Percentiles rank a stretch among this genome's conserved stretches.
phyloP scores from a whole-genome alignment of 1,140 invertebrate species.

The Drosophila murphyi region DNA sequence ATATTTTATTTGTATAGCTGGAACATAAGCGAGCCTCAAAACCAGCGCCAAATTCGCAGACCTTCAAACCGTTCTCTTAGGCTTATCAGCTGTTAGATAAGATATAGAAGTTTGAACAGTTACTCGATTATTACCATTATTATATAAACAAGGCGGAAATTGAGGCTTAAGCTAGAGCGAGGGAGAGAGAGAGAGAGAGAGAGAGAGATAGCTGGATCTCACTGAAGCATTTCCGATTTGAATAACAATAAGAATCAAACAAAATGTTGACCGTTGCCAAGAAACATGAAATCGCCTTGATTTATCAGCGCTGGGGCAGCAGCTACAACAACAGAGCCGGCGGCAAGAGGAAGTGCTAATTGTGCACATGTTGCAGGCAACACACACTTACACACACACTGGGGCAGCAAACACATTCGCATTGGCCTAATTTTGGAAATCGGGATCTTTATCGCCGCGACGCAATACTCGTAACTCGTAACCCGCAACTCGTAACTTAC shows the following conservation, averaged over 20 bases:
- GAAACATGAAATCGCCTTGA: constrained; percentile 26
- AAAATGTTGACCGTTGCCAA: constrained; percentile 26
- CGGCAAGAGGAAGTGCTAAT: constrained; percentile 66
- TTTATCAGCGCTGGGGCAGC: constrained; percentile 27
- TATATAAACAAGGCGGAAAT: constrained; percentile 41
- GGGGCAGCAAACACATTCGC: constrained; percentile 8
- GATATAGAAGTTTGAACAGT: constrained; percentile 36
- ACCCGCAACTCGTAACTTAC: constrained; percentile 21
- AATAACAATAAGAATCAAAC: constrained; percentile 1
- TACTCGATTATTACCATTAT: neutral
- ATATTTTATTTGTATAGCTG: constrained; percentile 30
- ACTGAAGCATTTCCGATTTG: constrained; percentile 21
- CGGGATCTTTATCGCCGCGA: constrained; percentile 74
- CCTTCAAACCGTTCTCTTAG: constrained; percentile 7
- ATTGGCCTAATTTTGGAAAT: constrained; percentile 64
- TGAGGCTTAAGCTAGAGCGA: neutral
- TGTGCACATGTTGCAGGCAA: constrained; percentile 63
- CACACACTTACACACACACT: constrained; percentile 14
- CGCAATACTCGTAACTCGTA: constrained; percentile 67
- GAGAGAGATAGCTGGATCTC: neutral
- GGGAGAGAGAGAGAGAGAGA: neutral
- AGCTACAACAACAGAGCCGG: neutral
- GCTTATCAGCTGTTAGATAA: constrained; percentile 53
- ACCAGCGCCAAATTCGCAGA: constrained; percentile 18
- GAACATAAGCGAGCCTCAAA: constrained; percentile 16